These are phyloP conservation scores for Micromys minutus DNA, from an alignment of 2,113 vertebrate species.

Conservation along the genomic window DNA sequence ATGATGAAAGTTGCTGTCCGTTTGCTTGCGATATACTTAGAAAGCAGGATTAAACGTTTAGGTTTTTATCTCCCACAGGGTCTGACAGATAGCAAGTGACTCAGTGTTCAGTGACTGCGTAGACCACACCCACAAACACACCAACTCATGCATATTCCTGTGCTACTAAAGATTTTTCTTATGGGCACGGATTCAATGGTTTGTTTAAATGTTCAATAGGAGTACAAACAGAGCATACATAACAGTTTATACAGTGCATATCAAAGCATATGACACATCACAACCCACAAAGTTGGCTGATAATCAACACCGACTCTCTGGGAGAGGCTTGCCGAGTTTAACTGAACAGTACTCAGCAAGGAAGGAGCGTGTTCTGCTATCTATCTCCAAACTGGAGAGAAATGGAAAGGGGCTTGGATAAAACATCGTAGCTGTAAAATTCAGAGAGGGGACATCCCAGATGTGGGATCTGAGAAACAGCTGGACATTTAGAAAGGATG, in stretches of 20 bases:
- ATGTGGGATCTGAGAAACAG: conserved; percentile 38
- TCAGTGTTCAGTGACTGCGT: neutral
- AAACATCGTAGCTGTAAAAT: conserved; percentile 49
- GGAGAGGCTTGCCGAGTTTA: neutral
- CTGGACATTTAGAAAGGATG: neutral
- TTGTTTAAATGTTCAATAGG: conserved; percentile 20
- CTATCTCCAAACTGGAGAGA: conserved; percentile 30
- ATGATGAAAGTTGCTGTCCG: neutral
- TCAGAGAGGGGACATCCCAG: conserved; percentile 41
- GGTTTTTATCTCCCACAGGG: neutral
- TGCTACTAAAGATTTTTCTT: neutral
- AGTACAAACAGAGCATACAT: neutral
- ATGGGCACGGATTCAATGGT: neutral
- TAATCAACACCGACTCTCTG: neutral
- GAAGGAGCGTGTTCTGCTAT: neutral
- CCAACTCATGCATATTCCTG: neutral
- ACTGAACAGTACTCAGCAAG: conserved; percentile 24
- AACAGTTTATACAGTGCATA: neutral
- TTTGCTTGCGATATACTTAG: neutral
- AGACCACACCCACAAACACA: neutral
- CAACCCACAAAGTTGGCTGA: conserved; percentile 8
- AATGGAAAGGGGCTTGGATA: conserved; percentile 5
- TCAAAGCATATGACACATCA: neutral
- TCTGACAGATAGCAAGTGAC: neutral
- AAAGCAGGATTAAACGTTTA: neutral